Percentiles rank a stretch among this genome's conserved stretches.
Evolutionary conservation across 2,113 vertebrate species (phyloP).

Genomic region (Passer montanus): DNA sequence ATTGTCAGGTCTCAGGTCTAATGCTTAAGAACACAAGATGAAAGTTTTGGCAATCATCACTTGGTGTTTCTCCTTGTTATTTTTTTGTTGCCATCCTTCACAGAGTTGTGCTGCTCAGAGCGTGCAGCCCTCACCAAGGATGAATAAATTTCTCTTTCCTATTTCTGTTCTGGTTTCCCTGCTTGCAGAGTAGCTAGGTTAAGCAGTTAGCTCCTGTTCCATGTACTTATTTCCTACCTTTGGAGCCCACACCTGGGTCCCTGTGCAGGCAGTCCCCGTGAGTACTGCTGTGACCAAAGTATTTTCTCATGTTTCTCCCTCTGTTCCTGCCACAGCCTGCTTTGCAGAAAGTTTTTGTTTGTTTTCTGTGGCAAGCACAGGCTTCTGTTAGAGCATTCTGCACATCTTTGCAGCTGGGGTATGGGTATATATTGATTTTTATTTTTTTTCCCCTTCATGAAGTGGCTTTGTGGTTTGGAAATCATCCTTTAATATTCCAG

Average conservation of each 20-base stretch:
- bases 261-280: background rate
- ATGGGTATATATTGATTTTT: background rate
- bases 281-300: background rate
- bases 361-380: background rate
- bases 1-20: background rate
- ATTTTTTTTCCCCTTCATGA: background rate
- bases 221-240: background rate
- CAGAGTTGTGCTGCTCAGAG: background rate
- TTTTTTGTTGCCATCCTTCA: background rate
- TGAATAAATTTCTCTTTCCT: background rate
- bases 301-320: background rate
- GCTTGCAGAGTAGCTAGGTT: background rate
- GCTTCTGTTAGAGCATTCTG: background rate
- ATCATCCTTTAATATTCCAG: background rate
- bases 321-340: background rate
- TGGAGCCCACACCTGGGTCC: background rate
- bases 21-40: background rate
- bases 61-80: background rate
- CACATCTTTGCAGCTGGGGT: background rate
- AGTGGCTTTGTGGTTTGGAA: background rate
- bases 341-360: background rate
- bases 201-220: background rate
- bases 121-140: background rate
- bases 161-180: background rate
- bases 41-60: background rate